These are phyloP conservation scores for Gryllus bimaculatus DNA, from an alignment of 1,140 invertebrate species.

Conservation along the genomic window DNA sequence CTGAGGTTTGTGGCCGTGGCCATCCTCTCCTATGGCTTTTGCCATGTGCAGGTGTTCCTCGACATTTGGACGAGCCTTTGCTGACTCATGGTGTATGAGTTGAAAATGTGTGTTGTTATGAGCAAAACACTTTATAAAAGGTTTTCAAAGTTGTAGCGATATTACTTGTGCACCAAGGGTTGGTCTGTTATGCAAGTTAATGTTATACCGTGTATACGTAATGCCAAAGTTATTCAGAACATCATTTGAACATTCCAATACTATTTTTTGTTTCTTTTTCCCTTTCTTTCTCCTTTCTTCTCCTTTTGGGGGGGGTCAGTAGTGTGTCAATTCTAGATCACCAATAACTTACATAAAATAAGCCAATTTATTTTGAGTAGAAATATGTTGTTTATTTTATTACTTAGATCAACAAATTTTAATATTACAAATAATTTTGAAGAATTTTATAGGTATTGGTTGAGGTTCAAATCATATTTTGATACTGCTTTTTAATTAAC, in stretches of 20 bases:
- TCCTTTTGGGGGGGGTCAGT: too few species aligned
- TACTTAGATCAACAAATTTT: too few species aligned
- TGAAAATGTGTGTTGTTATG: background rate
- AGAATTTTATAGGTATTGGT: too few species aligned
- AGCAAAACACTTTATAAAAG: background rate
- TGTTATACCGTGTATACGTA: background rate
- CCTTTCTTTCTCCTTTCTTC: too few species aligned
- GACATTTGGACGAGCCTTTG: slow-evolving; percentile 14
- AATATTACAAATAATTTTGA: too few species aligned
- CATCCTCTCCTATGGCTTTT: slow-evolving; percentile 55
- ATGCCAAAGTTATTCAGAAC: background rate
- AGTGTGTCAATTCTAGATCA: too few species aligned
- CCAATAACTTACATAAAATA: too few species aligned
- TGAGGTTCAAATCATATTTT: too few species aligned
- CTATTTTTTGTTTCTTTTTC: background rate
- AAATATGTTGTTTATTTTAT: too few species aligned
- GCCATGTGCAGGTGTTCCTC: slow-evolving; percentile 38
- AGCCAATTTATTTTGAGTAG: too few species aligned
- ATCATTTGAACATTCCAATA: background rate
- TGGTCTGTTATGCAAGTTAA: background rate
- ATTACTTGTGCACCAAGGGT: background rate
- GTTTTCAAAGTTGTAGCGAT: background rate
- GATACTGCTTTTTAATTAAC: too few species aligned
- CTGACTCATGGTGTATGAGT: slow-evolving; percentile 11
- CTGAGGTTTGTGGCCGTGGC: slow-evolving; percentile 72